A percentile compares a stretch with the other conserved stretches of the same genome.
phyloP scores from a whole-genome alignment of 2,797 vertebrate species.

The Selene dorsalis region DNA sequence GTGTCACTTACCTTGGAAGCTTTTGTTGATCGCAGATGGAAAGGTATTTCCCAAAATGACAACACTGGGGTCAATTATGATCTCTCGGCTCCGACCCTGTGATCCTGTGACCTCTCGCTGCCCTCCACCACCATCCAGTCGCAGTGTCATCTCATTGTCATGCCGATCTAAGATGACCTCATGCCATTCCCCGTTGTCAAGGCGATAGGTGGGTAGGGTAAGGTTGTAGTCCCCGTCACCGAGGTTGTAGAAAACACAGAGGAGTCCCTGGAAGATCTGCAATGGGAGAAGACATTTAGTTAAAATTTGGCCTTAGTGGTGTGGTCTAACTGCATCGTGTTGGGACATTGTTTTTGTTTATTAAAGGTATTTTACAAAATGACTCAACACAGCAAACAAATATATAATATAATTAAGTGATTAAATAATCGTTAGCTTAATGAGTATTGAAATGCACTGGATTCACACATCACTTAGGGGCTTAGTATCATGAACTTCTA shows the following conservation, averaged over 20 bases:
- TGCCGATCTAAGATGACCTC: slow-evolving; percentile 88
- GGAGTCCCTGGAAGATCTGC: slow-evolving; percentile 87
- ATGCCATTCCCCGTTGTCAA: slow-evolving; percentile 92
- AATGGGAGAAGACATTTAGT: background rate
- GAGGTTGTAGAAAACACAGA: slow-evolving; percentile 88
- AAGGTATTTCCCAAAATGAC: slow-evolving; percentile 89
- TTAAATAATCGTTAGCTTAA: background rate
- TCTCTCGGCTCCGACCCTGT: slow-evolving; percentile 86
- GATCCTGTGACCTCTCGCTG: slow-evolving; percentile 85
- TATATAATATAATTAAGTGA: background rate
- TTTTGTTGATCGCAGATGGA: slow-evolving; percentile 84
- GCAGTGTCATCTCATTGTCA: slow-evolving; percentile 89
- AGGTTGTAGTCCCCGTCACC: slow-evolving; percentile 89
- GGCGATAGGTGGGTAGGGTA: slow-evolving; percentile 86
- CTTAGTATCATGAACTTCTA: background rate
- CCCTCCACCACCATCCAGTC: slow-evolving; percentile 88
- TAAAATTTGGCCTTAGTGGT: background rate
- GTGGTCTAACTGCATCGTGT: background rate
- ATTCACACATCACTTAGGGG: background rate
- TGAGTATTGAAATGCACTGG: background rate
- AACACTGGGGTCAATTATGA: slow-evolving; percentile 85
- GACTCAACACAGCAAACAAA: background rate
- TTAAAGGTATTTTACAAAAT: background rate
- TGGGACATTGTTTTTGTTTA: background rate
- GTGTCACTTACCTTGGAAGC: slow-evolving; percentile 87